phyloP scores from a whole-genome alignment of 2,888 invertebrate species.

The Scaptomyza cyrtandrae region DNA sequence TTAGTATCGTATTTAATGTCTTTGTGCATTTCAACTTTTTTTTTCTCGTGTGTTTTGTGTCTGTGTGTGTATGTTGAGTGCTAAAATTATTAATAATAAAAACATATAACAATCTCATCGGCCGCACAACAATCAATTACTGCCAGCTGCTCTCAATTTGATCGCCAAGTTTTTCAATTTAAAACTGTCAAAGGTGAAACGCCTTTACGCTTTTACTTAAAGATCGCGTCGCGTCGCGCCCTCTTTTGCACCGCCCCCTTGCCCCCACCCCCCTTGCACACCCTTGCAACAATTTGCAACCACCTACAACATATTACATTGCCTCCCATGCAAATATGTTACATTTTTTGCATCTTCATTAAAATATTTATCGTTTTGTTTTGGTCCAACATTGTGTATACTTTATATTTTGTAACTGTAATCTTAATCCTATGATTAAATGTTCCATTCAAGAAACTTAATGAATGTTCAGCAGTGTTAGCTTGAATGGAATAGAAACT shows the following conservation, averaged over 20 bases:
- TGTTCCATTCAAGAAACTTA: not conserved
- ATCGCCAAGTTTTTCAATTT: conserved; percentile 6
- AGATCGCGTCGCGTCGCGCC: conserved; percentile 2
- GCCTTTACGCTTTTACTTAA: too few species aligned
- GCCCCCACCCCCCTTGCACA: not conserved
- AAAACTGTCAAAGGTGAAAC: conserved; percentile 33
- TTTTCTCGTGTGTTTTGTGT: conserved; percentile 3
- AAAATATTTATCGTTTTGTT: not conserved
- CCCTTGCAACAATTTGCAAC: not conserved
- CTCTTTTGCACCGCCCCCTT: not conserved
- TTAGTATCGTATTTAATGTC: conserved; percentile 21
- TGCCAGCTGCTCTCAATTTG: conserved; percentile 29
- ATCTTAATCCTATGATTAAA: conserved; percentile 8
- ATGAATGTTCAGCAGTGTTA: not conserved
- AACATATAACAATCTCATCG: conserved; percentile 46
- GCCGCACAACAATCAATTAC: conserved; percentile 45
- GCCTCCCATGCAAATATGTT: not conserved
- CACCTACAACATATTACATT: conserved; percentile 19
- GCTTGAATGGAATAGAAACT: not conserved
- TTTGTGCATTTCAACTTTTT: conserved; percentile 2
- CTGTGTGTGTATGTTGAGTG: conserved; percentile 6
- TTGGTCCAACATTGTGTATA: conserved; percentile 26
- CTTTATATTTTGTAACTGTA: conserved; percentile 11
- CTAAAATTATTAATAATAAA: conserved; percentile 3
- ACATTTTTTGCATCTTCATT: not conserved